Evolutionary conservation across 23 tunicate genomes (phyloP), one percentile per base, ranked within the genome.

Genomic region (Corella eumyota): DNA sequence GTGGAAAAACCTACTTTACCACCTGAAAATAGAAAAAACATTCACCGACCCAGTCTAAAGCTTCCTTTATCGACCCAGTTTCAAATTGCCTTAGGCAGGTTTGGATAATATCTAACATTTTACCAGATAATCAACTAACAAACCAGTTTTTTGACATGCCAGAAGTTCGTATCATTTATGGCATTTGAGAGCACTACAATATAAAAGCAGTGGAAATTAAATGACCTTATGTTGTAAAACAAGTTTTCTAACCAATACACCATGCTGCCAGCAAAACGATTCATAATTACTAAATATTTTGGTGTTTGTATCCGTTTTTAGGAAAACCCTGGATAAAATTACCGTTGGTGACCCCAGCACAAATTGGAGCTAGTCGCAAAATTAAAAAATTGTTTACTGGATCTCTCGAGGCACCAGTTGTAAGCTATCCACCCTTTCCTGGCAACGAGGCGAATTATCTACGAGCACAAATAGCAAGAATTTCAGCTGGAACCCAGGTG

Each of bases 401-500:
- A 25, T 61, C 76, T 50, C 45, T 92, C 56, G 91, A 81, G 3
- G 79, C 80, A 15, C 76, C 91, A 20, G 85, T 92, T 5, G 73
- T 81, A 47, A 62, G 80, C 53, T 92, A 92, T 47, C 98, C 98
- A 20, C 98, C 98, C 17, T 92, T 92, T 32, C 98, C 92, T 19
- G 98, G 98, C 34, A 82, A 76, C 61, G 98, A 92, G 56, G 93
- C 85, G 11, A 92, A 83, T 56, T 92, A 92, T 55, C 55, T 92
- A 35, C 36, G 98, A 34, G 86, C 87, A 0, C 93, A 82, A 63
- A 76, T 92, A 60, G 93, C 98, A 32, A 76, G 98, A 61, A 83
- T 92, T 28, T 65, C 80, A 25, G 98, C 98, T 21, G 98, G 93
- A 60, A 83, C 98, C 2, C 98, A 92, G 65, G 92, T 92, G n/a